Evolutionary conservation across 2,888 invertebrate genomes (phyloP).

Genomic region (Thymelicus acteon): DNA sequence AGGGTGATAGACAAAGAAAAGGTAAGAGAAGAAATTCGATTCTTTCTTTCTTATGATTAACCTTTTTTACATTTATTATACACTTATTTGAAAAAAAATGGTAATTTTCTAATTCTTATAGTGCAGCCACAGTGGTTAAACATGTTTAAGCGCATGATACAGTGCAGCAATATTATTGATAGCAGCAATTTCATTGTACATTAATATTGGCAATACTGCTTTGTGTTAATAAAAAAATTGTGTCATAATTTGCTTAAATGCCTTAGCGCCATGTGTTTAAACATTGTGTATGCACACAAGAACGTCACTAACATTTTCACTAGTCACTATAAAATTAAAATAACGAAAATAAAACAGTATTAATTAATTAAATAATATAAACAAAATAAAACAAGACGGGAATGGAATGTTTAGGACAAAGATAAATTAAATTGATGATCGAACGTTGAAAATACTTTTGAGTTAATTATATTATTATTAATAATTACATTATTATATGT

Average conservation of each 20-base stretch:
- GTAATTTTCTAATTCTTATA: not conserved
- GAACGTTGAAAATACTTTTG: constrained; percentile 38
- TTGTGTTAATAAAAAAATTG: not conserved
- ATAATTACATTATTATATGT: constrained; percentile 46
- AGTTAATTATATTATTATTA: constrained; percentile 51
- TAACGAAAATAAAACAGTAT: constrained; percentile 20
- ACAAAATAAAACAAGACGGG: constrained; percentile 48
- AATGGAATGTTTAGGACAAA: constrained; percentile 65
- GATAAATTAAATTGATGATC: constrained; percentile 40
- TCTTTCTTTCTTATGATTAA: constrained; percentile 9
- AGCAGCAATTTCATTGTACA: not conserved
- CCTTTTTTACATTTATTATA: constrained; percentile 5
- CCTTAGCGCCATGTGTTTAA: not conserved
- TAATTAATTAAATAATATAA: constrained; percentile 38
- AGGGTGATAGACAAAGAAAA: not conserved
- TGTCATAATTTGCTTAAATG: not conserved
- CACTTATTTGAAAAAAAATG: constrained; percentile 32
- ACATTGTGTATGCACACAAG: constrained; percentile 5
- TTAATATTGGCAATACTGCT: not conserved
- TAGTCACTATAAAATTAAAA: not conserved
- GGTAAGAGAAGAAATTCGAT: constrained; percentile 11
- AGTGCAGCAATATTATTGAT: not conserved
- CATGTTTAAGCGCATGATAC: not conserved
- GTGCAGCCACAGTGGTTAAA: constrained; percentile 11
- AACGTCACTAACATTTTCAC: not conserved